Evolutionary conservation across 2,888 invertebrate species (phyloP), one percentile per base, ranked within the genome.

Genomic region (Thymelicus sylvestris): DNA sequence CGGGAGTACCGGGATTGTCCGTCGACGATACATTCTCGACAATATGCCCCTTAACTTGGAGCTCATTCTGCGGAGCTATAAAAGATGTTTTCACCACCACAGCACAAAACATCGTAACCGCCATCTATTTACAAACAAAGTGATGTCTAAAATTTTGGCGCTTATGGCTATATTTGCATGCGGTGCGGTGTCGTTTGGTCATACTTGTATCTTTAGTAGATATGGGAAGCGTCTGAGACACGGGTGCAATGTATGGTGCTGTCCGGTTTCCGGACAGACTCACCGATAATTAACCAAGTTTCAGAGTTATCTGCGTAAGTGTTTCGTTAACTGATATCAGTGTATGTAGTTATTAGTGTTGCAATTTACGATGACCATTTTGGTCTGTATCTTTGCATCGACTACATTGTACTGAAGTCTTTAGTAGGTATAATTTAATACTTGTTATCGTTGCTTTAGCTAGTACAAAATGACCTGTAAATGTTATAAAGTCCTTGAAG

Each of bases 251-350:
- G 89, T 90, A 92, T 92, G 89, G 86, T 85, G 90, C 88, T 89
- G 93, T 92, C 93, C 93, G 93, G 93, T 92, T 92, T 93, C 92
- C 93, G 91, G 91, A 84, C 87, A 86, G 80, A 82, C 81, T 84
- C 79, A 84, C 83, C 85, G 84, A 86, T 92, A 92, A 92, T 93
- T 92, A 92, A 92, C 90, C 88, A 92, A 92, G 90, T 92, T 92
- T 87, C 81, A 77, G 77, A 80, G 79, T 79, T 81, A 76, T 75
- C 72, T 70, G 71, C 71, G 72, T 73, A 76, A 76, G 74, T 72
- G 72, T 72, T 74, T 66, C 50, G 50, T 61, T 55, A 62, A 66
- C 71, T 61, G 61, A 52, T 71, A 60, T 66, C 71, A 66, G 10
- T 41, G 24, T 47, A 50, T 31, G 7, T 31, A 6, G 6, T 13